Base-by-base conservation (phyloP, 1,140 invertebrate species). In the Melipona quadrifasciata region DNA sequence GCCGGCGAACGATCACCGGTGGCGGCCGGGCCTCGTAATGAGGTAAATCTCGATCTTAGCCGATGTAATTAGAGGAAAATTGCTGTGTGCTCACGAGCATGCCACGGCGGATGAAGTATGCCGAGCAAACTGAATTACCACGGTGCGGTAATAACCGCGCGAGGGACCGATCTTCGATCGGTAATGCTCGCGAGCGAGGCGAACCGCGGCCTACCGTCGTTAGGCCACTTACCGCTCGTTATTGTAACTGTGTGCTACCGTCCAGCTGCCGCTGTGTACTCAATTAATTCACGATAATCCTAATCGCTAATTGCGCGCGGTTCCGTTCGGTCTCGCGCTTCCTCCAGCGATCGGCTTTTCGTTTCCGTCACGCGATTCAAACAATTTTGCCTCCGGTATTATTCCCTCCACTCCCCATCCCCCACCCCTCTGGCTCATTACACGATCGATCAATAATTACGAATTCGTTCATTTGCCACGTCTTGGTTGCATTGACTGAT, bases 201-300 rank as follows among this genome's bases (percentile, higher is more conserved):
- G 31, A 47, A 34, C 53, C 72, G 21, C 21, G 31, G 24, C 53
- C 31, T 86, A 87, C 57, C 67, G 31, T 34, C 82, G 58, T 73
- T 80, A 73, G 57, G 77, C 47, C 68, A 80, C 87, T 87, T 86
- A 84, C 82, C 31, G 65, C 75, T 84, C 90, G 90, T 92, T 93
- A 92, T 90, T 93, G 89, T 91, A 92, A 92, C 91, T 91, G 87
- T 17, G 8, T 8, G 11, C 27, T 47, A 86, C 47, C 58, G 55
- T 77, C 10, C 70, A 70, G 39, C 82, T 71, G 79, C 82, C 67
- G 79, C 58, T 55, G 72, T 86, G 89, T 87, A 92, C 89, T 91
- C 92, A 92, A 95, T 95, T 94, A 94, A 94, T 95, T 94, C 90
- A 58, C 85, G 90, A 93, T 95, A 93, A 95, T 94, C 91, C 93